A percentile compares a stretch with the other conserved stretches of the same genome.
Conservation (phyloP, 2,888 invertebrate genomes). For the Thysanoteuthis rhombus region DNA sequence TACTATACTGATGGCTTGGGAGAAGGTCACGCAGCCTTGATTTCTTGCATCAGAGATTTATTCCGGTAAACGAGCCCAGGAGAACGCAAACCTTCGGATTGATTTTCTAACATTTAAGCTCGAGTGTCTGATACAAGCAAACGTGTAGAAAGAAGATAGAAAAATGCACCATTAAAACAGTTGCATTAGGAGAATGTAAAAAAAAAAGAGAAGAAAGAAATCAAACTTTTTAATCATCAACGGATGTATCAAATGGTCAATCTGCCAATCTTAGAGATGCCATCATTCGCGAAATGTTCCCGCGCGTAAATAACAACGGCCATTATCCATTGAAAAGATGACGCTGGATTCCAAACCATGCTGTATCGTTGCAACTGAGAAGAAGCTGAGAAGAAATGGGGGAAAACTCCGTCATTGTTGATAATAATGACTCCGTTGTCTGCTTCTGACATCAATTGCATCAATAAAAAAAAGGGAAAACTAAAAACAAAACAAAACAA, state of each 20-base stretch:
- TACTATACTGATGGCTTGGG: too few species aligned
- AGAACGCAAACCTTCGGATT: background rate
- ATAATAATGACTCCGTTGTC: background rate
- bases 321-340: background rate
- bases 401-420: background rate
- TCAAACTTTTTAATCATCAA: too few species aligned
- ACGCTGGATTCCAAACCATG: background rate
- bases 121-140: background rate
- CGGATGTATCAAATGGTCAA: background rate
- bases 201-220: too few species aligned
- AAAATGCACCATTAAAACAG: background rate
- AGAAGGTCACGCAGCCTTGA: background rate
- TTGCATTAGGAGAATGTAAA: background rate
- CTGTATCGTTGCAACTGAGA: background rate
- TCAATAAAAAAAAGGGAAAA: background rate
- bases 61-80: background rate
- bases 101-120: background rate
- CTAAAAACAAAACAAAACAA: background rate
- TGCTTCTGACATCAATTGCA: background rate
- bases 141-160: background rate
- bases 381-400: background rate
- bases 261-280: background rate
- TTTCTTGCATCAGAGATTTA: background rate
- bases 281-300: background rate
- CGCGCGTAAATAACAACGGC: background rate